Evolutionary conservation across 30 jellyfish, hydroid and myxozoan genomes (phyloP).

Genomic region (Sanderia malayensis): DNA sequence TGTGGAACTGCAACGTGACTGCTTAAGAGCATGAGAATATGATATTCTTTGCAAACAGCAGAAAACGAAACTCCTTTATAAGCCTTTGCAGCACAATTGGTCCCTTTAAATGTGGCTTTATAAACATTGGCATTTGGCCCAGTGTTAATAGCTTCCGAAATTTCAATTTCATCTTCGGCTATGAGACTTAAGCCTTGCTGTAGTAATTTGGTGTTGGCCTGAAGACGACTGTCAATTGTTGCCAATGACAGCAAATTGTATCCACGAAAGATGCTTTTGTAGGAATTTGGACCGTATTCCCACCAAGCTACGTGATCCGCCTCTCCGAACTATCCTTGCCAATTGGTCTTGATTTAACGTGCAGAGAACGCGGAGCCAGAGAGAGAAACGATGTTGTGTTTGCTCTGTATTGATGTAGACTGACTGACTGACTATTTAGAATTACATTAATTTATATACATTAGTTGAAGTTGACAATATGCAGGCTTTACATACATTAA

Average conservation of each 20-base stretch:
- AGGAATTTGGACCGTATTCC: no score
- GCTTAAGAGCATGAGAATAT: conserved; percentile 14
- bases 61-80: conserved; percentile 13
- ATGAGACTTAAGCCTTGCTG: conserved; percentile 21
- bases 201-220: not conserved
- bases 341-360: no score
- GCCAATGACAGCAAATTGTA: conserved; percentile 22
- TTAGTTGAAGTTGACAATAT: no score
- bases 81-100: not conserved
- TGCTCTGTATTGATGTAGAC: no score
- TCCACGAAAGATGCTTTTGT: not conserved
- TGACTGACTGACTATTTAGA: no score
- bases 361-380: no score
- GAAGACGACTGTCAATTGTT: conserved; percentile 5
- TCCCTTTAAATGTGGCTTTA: not conserved
- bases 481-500: no score
- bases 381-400: no score
- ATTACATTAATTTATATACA: no score
- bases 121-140: conserved; percentile 32
- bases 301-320: no score
- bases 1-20: conserved; percentile 22
- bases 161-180: not conserved
- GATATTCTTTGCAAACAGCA: conserved; percentile 17
- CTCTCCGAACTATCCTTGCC: no score
- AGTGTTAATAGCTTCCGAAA: not conserved